Conservation (phyloP, 2,888 invertebrate genomes). For the Megamerina dolium region DNA sequence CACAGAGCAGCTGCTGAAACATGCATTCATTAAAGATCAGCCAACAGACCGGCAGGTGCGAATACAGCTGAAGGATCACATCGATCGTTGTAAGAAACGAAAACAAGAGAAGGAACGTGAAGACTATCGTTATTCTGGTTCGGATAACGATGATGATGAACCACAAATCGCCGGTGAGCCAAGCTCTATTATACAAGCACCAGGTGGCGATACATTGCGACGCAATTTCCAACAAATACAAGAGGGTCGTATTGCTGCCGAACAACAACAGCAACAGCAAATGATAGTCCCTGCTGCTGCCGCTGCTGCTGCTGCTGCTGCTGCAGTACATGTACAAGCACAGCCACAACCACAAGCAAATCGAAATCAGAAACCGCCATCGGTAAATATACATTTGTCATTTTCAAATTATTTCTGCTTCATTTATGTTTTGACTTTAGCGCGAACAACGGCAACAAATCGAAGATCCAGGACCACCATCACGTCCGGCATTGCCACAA, state of each 20-base stretch:
- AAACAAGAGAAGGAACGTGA: constrained; percentile 82
- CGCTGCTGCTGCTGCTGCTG: constrained; percentile 35
- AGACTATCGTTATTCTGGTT: constrained; percentile 85
- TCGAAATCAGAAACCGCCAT: constrained; percentile 51
- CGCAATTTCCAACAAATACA: constrained; percentile 98
- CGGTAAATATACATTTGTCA: constrained; percentile 40
- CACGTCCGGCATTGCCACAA: constrained; percentile 83
- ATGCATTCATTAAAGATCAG: constrained; percentile 97
- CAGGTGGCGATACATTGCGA: constrained; percentile 90
- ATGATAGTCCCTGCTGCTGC: constrained; percentile 39
- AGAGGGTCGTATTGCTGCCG: constrained; percentile 62
- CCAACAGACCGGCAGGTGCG: constrained; percentile 97
- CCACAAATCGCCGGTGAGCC: constrained; percentile 88
- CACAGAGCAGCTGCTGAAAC: constrained; percentile 95
- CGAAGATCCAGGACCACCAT: constrained; percentile 80
- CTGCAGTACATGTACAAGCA: constrained; percentile 39
- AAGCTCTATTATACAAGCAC: constrained; percentile 81
- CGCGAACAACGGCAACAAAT: constrained; percentile 49
- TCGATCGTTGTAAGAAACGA: constrained; percentile 93
- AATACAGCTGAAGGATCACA: constrained; percentile 98
- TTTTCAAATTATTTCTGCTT: too few species aligned
- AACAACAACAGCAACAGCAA: constrained; percentile 57
- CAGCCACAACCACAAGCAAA: constrained; percentile 58
- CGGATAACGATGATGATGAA: constrained; percentile 96
- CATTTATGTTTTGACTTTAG: too few species aligned